Conservation (phyloP, 2,113 vertebrate genomes). For the Myiagra hebetior region DNA sequence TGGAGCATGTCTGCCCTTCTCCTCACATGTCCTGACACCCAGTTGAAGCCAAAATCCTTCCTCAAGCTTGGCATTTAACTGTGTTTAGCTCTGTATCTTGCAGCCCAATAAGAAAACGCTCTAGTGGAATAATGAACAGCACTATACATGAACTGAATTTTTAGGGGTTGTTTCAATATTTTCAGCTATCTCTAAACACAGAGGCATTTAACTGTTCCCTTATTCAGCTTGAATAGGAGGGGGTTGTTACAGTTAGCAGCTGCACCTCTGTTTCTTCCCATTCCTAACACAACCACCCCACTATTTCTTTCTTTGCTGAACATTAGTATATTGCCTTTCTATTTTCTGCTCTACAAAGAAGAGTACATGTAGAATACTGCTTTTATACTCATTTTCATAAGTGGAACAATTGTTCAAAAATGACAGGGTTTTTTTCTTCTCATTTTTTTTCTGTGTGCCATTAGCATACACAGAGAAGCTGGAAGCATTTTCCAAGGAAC, state of each 20-base stretch:
- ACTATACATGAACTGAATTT: not conserved
- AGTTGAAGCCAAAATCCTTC: not conserved
- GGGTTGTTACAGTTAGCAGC: not conserved
- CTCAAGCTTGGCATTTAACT: not conserved
- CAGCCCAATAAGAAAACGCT: not conserved
- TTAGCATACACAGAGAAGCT: not conserved
- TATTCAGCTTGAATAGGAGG: not conserved
- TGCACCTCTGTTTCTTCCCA: not conserved
- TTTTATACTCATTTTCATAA: not conserved
- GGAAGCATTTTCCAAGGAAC: not conserved
- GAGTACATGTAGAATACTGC: not conserved
- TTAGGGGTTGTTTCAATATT: not conserved
- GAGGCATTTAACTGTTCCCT: not conserved
- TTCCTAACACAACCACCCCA: not conserved
- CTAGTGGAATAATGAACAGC: not conserved
- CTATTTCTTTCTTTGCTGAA: not conserved
- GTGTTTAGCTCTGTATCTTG: not conserved
- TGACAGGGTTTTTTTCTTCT: not conserved
- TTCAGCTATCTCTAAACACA: not conserved
- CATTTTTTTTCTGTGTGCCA: not conserved
- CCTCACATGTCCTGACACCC: not conserved
- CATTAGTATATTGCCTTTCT: not conserved
- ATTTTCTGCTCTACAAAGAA: not conserved
- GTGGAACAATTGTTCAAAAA: conserved; percentile 3
- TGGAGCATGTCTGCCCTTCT: not conserved